phyloP scores from a whole-genome alignment of 2,797 vertebrate genomes.

The Lepidocolaptes lacrymiger region DNA sequence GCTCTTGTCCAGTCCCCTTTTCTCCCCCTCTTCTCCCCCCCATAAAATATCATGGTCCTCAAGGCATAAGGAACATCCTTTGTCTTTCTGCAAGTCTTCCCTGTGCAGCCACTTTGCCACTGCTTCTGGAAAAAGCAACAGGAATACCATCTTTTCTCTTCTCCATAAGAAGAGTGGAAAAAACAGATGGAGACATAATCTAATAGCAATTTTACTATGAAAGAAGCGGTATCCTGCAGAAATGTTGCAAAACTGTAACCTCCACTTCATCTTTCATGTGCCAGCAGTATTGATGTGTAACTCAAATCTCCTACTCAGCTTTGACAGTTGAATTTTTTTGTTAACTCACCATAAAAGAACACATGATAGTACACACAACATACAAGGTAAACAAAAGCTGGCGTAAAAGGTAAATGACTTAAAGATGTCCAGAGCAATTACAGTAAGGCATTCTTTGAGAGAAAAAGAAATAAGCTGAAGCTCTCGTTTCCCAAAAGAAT shows the following conservation, averaged over 20 bases:
- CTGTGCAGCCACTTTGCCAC: slow-evolving; percentile 27
- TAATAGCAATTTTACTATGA: background rate
- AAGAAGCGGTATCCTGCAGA: slow-evolving; percentile 9
- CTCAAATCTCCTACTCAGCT: background rate
- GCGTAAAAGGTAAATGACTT: background rate
- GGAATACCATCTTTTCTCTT: background rate
- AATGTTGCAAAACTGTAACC: background rate
- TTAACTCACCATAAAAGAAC: background rate
- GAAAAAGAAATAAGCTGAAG: background rate
- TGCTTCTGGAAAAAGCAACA: background rate
- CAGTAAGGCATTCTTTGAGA: background rate
- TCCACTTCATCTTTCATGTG: background rate
- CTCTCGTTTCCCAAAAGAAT: background rate
- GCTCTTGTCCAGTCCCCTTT: slow-evolving; percentile 60
- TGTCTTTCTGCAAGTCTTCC: slow-evolving; percentile 51
- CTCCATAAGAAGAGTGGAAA: background rate
- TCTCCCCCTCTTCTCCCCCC: slow-evolving; percentile 34
- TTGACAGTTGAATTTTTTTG: background rate
- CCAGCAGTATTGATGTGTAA: background rate
- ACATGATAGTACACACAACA: background rate
- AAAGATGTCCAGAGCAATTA: background rate
- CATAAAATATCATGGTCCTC: slow-evolving; percentile 60
- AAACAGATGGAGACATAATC: background rate
- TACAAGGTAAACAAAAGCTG: background rate
- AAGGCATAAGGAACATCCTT: slow-evolving; percentile 61